phyloP scores from a whole-genome alignment of 2,797 vertebrate genomes.

The Sebastes trivittatus region DNA sequence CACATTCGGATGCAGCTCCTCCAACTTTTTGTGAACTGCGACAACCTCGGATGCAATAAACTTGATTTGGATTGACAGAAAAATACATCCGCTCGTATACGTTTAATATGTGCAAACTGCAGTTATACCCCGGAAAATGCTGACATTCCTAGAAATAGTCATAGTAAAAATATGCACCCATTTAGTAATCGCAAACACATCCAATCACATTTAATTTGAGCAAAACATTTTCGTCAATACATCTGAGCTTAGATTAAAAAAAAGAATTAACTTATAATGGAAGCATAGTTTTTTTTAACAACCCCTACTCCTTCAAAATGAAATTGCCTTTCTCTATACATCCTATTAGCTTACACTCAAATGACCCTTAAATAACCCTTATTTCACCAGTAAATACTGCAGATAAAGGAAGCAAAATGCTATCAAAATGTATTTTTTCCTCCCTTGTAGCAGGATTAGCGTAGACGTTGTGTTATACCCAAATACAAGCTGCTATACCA shows the following conservation, averaged over 20 bases:
- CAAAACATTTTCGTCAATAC: neutral
- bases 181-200: slow-evolving; percentile 17
- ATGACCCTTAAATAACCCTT: neutral
- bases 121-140: neutral
- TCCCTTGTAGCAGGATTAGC: neutral
- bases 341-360: slow-evolving; percentile 5
- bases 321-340: neutral
- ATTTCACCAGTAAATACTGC: neutral
- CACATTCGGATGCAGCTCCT: neutral
- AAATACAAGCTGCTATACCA: neutral
- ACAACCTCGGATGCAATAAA: neutral
- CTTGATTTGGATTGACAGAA: slow-evolving; percentile 2
- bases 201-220: slow-evolving; percentile 1
- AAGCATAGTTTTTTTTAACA: neutral
- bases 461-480: neutral
- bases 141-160: neutral
- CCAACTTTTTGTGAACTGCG: neutral
- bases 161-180: neutral
- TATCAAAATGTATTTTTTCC: neutral
- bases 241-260: neutral
- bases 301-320: neutral
- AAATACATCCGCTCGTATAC: neutral
- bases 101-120: neutral
- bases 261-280: neutral
- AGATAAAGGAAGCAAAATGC: neutral